phyloP scores from a whole-genome alignment of 2,113 vertebrate genomes.

The Delphinapterus leucas region DNA sequence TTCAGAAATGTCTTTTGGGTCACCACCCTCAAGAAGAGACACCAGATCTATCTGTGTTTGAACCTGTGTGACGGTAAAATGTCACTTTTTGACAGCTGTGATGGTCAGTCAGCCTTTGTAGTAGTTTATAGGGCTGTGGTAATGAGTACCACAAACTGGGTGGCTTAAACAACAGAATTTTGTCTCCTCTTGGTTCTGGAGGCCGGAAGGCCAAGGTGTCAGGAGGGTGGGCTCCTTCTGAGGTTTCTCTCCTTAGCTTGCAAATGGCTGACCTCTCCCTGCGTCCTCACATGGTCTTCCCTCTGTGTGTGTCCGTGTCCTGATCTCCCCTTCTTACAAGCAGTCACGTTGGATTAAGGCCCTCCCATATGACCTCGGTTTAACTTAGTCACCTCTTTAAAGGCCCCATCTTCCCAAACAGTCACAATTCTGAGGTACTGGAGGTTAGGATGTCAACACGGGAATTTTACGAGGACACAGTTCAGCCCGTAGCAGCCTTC shows the following conservation, averaged over 20 bases:
- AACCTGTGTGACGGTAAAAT: too few relatives aligned
- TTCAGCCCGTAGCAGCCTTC: not conserved
- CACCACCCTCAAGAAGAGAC: not conserved
- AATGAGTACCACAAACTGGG: accelerated
- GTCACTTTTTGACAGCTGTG: not conserved
- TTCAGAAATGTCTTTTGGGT: not conserved
- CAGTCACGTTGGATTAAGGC: not conserved
- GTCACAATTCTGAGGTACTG: not conserved
- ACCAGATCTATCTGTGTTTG: not conserved
- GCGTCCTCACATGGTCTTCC: not conserved
- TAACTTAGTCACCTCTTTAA: not conserved
- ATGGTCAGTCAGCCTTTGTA: not conserved
- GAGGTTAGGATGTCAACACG: not conserved
- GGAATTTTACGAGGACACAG: not conserved
- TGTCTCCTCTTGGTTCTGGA: not conserved
- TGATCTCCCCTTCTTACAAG: not conserved
- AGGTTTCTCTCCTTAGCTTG: not conserved
- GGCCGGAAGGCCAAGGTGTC: not conserved
- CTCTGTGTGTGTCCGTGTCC: not conserved
- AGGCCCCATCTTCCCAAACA: not conserved
- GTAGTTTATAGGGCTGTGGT: not conserved
- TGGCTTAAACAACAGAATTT: not conserved
- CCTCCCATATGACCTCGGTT: not conserved
- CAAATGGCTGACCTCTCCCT: not conserved
- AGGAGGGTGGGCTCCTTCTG: not conserved